phyloP scores from a whole-genome alignment of 2,888 invertebrate genomes.

The Euspilapteryx auroguttella region DNA sequence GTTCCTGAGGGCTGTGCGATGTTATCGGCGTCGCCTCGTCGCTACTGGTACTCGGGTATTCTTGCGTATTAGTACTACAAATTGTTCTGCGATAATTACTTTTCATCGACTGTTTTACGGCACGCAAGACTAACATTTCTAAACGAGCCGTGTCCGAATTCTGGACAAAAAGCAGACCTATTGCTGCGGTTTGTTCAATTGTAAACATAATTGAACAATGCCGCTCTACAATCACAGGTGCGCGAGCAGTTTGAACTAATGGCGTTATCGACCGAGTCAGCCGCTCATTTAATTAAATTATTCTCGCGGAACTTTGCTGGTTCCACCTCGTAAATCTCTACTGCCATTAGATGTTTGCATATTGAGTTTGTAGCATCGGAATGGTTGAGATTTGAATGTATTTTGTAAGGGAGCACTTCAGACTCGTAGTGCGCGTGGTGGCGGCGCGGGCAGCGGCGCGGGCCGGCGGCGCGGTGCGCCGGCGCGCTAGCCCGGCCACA shows the following conservation, averaged over 20 bases:
- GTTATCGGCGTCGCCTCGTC: slow-evolving; percentile 18
- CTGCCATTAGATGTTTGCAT: neutral
- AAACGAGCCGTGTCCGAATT: slow-evolving; percentile 11
- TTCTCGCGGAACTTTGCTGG: neutral
- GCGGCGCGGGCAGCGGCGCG: slow-evolving; percentile 2
- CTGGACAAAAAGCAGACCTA: slow-evolving; percentile 17
- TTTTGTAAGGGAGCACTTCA: no score
- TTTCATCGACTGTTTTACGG: slow-evolving; percentile 19
- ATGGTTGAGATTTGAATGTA: no score
- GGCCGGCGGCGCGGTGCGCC: slow-evolving; percentile 11
- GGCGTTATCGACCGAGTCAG: slow-evolving; percentile 18
- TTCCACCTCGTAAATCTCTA: neutral
- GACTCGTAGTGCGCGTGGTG: no score
- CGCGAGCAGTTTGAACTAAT: slow-evolving; percentile 23
- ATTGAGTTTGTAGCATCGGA: neutral
- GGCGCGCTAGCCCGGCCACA: slow-evolving; percentile 11
- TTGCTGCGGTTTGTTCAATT: slow-evolving; percentile 21
- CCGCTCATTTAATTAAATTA: neutral
- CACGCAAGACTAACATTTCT: slow-evolving; percentile 28
- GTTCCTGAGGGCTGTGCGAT: no score
- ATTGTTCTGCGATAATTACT: slow-evolving; percentile 32
- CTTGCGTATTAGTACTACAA: slow-evolving; percentile 23
- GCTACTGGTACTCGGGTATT: slow-evolving; percentile 19
- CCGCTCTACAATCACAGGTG: slow-evolving; percentile 17
- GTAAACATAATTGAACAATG: slow-evolving; percentile 30